Evolutionary conservation across 2,888 invertebrate genomes (phyloP).

Genomic region (Lochmaea capreae): DNA sequence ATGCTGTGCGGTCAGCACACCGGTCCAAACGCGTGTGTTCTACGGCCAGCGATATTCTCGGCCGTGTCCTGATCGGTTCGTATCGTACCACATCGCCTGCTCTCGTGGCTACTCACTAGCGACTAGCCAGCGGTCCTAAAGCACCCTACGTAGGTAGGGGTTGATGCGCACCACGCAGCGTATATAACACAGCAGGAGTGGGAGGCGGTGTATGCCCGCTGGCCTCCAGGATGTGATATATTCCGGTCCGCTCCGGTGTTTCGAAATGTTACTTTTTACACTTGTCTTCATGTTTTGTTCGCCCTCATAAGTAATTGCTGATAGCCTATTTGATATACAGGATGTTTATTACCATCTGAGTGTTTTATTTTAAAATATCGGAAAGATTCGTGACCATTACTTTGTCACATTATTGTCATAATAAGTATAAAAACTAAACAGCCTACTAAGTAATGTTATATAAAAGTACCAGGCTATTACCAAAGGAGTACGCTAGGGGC

Average conservation of each 20-base stretch:
- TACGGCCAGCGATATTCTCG: conserved; percentile 55
- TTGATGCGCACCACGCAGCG: conserved; percentile 62
- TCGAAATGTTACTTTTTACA: conserved; percentile 10
- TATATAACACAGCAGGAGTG: conserved; percentile 55
- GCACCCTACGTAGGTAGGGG: conserved; percentile 64
- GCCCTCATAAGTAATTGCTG: conserved; percentile 1
- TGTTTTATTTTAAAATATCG: no score
- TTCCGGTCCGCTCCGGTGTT: conserved; percentile 58
- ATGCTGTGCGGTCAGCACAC: conserved; percentile 65
- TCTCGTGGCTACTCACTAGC: conserved; percentile 66
- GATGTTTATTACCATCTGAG: no score
- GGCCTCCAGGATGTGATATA: conserved; percentile 56
- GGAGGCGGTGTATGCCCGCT: conserved; percentile 57
- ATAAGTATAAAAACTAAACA: no score
- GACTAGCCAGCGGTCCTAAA: conserved; percentile 69
- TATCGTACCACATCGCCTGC: conserved; percentile 35
- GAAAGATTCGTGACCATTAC: no score
- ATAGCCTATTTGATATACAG: no score
- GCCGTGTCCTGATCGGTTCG: conserved; percentile 39
- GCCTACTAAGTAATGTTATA: no score
- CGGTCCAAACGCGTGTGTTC: conserved; percentile 66
- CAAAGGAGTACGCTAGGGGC: no score
- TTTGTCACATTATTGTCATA: no score
- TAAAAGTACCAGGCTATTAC: no score
- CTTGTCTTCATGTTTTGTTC: conserved; percentile 5